Base-by-base conservation (phyloP, 1,140 invertebrate species). In the Hyphantria cunea region DNA sequence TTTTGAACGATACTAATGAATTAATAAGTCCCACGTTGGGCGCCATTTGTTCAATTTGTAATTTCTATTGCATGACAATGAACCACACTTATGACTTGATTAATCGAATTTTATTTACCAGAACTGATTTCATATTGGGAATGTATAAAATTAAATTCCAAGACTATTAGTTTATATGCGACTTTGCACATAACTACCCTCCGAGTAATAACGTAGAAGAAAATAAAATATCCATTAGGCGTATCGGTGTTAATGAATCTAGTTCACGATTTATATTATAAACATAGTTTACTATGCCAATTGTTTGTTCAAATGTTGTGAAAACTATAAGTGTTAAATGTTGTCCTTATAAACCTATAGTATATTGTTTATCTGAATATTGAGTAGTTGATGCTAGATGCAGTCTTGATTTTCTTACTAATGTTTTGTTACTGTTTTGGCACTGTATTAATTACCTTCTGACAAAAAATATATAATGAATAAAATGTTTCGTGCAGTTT, bases 371-470 rank as follows among this genome's bases (percentile, higher is more conserved):
- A 69, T 81, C 76, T 77, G 74, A 70, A 71, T 80, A 76, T 79
- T 76, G 68, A 75, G 84, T 90, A 90, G 83, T 85, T 78, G 62
- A 81, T 82, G 86, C 86, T 89, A 89, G 86, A 84, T 86, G 82
- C 86, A 84, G 80, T 78, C 74, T 75, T 81, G 64, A 77, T 84
- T 85, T 80, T 82, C 78, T 80, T 86, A 87, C 84, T 87, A 89
- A 87, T 86, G 74, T 84, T 89, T 89, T 89, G 86, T 89, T 89
- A 87, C 78, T 88, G 84, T 86, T 88, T 89, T 86, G 86, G 86
- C 86, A 89, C 84, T 82, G 82, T 87, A 86, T 87, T 89, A 89
- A 89, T 89, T 87, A 89, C 82, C 86, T 89, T 89, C 86, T 87
- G 86, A 87, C 82, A 86, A 89, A 86, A 87, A 89, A 85, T 89